A percentile compares a stretch with the other conserved stretches of the same genome.
Conservation (phyloP, 2,113 vertebrate species). For the Heterotis niloticus region DNA sequence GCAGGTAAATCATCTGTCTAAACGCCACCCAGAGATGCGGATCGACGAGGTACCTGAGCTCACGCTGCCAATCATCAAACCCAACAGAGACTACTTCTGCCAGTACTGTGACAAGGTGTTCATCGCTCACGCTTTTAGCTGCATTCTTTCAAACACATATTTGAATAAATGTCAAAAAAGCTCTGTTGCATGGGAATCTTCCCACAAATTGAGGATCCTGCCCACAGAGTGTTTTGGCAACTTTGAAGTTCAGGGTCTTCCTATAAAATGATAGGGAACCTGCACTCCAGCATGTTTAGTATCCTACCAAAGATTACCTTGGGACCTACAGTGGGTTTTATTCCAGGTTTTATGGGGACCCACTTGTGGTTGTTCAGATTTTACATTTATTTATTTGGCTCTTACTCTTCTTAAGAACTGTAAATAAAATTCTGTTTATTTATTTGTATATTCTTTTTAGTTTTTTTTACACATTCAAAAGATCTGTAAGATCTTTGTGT, state of each 20-base stretch:
- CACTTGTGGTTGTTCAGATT: no score
- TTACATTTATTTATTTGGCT: no score
- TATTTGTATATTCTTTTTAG: no score
- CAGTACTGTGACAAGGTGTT: slow-evolving; percentile 97
- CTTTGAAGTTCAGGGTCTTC: not conserved
- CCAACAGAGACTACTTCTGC: slow-evolving; percentile 97
- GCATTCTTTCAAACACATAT: not conserved
- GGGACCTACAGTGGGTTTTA: no score
- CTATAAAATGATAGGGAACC: not conserved
- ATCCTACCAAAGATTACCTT: no score
- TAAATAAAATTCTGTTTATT: no score
- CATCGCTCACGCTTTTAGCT: not conserved
- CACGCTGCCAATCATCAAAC: slow-evolving; percentile 95
- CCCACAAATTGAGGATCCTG: not conserved
- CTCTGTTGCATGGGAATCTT: not conserved
- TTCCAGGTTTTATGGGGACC: no score
- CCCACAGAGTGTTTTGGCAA: not conserved
- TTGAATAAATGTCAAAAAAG: not conserved
- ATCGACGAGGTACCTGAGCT: slow-evolving; percentile 96
- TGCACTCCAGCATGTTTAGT: not conserved
- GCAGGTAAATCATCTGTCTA: slow-evolving; percentile 97
- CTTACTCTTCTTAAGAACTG: no score
- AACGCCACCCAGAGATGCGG: slow-evolving; percentile 96
- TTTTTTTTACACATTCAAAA: no score
- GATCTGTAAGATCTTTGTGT: no score